Conservation (phyloP, 2,113 vertebrate genomes). For the Cebidichthys violaceus region DNA sequence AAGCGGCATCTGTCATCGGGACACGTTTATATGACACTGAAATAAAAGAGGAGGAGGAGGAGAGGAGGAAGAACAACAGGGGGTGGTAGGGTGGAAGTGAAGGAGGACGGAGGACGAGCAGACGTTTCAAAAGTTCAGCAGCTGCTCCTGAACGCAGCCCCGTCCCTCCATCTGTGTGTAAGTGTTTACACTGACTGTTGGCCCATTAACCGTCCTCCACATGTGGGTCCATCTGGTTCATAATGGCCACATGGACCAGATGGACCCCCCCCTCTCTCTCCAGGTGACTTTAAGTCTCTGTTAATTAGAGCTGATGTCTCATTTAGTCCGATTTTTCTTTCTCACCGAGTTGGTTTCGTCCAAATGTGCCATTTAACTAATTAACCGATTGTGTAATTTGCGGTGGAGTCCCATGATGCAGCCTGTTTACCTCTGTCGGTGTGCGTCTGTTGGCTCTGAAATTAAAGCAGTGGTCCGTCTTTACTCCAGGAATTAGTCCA, state of each 20-base stretch:
- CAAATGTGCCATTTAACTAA: constrained; percentile 51
- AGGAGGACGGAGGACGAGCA: neutral
- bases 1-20: neutral
- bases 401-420: constrained; percentile 9
- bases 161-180: constrained; percentile 44
- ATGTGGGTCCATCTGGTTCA: constrained; percentile 72
- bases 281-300: constrained; percentile 63
- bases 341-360: constrained; percentile 15
- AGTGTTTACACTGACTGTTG: constrained; percentile 31
- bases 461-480: constrained; percentile 13
- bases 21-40: neutral
- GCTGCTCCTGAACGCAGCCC: constrained; percentile 33
- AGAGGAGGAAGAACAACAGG: neutral
- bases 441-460: constrained; percentile 2
- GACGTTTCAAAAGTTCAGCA: constrained; percentile 35
- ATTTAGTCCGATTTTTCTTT: constrained; percentile 40
- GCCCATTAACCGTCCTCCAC: constrained; percentile 56
- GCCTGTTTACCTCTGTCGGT: constrained; percentile 5
- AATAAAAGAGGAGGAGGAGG: neutral
- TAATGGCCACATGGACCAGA: constrained; percentile 57
- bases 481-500: constrained; percentile 15
- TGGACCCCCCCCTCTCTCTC: constrained; percentile 34
- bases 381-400: constrained; percentile 52
- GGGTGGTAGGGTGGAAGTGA: constrained; percentile 1
- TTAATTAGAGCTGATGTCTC: constrained; percentile 71